phyloP scores from a whole-genome alignment of 2,888 invertebrate species.

The Ommatoiulus sabulosus region DNA sequence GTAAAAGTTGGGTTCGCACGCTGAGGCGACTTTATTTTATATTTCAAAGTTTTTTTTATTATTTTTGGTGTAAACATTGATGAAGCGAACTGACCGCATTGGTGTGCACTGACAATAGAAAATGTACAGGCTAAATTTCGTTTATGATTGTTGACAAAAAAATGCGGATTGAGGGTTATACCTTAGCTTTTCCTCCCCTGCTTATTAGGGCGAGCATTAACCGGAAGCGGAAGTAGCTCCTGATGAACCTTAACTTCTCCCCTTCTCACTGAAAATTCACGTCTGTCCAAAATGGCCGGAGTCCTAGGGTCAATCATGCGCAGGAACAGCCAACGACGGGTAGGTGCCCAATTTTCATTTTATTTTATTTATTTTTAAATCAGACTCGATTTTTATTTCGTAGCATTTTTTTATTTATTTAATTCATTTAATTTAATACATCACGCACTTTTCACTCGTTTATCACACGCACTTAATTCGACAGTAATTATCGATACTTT shows the following conservation, averaged over 20 bases:
- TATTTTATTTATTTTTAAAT: conserved; percentile 46
- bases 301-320: conserved; percentile 61
- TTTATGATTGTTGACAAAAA: neutral
- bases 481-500: neutral
- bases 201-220: conserved; percentile 52
- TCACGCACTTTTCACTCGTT: conserved; percentile 31
- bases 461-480: conserved; percentile 24
- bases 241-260: conserved; percentile 53
- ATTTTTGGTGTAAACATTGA: neutral
- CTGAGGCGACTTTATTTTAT: neutral
- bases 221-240: conserved; percentile 50
- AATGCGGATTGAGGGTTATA: conserved; percentile 49
- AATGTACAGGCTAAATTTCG: conserved; percentile 26
- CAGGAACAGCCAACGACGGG: conserved; percentile 60
- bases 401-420: neutral
- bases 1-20: neutral
- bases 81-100: neutral
- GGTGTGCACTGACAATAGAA: conserved; percentile 37
- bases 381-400: neutral
- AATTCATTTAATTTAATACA: neutral
- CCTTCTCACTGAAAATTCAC: conserved; percentile 53
- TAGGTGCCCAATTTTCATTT: conserved; percentile 55
- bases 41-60: neutral
- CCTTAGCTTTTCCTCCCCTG: conserved; percentile 51
- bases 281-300: conserved; percentile 59